Conservation (phyloP, 23 tunicate genomes). For the Phallusia fumigata region DNA sequence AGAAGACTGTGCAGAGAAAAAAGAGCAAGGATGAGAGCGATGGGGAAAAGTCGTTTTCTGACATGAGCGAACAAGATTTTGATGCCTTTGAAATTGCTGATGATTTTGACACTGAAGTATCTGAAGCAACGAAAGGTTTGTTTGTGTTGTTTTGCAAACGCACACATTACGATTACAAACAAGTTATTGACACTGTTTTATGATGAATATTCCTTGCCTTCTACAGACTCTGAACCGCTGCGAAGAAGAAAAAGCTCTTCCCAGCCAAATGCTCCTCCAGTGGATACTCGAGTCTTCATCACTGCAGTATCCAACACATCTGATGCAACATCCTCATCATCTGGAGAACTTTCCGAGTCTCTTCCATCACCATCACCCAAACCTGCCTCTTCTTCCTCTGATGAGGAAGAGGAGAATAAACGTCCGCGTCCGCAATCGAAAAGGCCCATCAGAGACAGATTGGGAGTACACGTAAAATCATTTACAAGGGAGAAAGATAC, state of each 20-base stretch:
- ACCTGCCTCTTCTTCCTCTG: not conserved
- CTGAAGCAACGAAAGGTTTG: not conserved
- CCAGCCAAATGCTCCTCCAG: not conserved
- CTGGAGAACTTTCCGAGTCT: not conserved
- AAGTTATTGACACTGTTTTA: no score
- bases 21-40: not conserved
- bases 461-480: not conserved
- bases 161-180: no score
- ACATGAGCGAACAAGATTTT: conserved; percentile 35
- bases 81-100: conserved; percentile 37
- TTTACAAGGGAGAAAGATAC: not conserved
- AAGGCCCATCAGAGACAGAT: not conserved
- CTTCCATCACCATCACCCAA: not conserved
- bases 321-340: not conserved
- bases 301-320: not conserved
- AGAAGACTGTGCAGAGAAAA: not conserved
- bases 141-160: no score
- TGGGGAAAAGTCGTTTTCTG: conserved; percentile 27
- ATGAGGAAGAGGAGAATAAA: not conserved
- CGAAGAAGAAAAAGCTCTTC: no score
- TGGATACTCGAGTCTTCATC: conserved; percentile 2
- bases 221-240: no score
- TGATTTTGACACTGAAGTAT: not conserved
- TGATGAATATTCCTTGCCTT: no score
- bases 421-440: not conserved